These are phyloP conservation scores for Ichneumoninae sp. DNA, from an alignment of 2,888 invertebrate genomes.

Conservation along the genomic window DNA sequence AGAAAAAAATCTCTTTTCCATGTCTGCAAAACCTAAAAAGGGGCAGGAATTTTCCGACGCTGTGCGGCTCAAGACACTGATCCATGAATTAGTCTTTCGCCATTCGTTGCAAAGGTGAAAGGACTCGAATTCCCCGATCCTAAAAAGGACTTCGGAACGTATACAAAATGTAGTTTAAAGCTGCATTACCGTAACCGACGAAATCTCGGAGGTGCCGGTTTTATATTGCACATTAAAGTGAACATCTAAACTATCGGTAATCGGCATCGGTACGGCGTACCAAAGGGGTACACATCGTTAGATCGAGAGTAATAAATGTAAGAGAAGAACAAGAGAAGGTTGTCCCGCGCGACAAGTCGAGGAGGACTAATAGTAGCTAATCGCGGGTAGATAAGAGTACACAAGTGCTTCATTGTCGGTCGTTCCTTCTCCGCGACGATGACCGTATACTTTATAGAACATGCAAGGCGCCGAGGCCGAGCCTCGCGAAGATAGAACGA, in stretches of 20 bases:
- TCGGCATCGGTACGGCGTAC: constrained; percentile 27
- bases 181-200: constrained; percentile 4
- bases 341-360: constrained; percentile 48
- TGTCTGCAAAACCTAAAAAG: not conserved
- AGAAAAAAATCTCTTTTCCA: not conserved
- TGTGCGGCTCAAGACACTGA: not conserved
- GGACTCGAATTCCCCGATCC: constrained; percentile 1
- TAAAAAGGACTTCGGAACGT: not conserved
- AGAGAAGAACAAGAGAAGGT: constrained; percentile 38
- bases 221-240: not conserved
- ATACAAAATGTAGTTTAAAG: not conserved
- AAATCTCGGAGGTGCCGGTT: constrained; percentile 4
- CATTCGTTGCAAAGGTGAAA: constrained; percentile 17
- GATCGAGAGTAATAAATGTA: not conserved
- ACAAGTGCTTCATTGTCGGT: constrained; percentile 59
- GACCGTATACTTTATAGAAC: constrained; percentile 22
- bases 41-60: not conserved
- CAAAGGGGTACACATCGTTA: not conserved
- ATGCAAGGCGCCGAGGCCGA: constrained; percentile 4
- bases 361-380: constrained; percentile 60
- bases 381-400: constrained; percentile 56
- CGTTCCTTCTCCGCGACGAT: constrained; percentile 18
- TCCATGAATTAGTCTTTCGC: constrained; percentile 2
- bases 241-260: constrained; percentile 18
- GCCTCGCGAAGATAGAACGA: constrained; percentile 43